Conservation (phyloP, 1,140 invertebrate genomes). For the Drosophila bocki region DNA sequence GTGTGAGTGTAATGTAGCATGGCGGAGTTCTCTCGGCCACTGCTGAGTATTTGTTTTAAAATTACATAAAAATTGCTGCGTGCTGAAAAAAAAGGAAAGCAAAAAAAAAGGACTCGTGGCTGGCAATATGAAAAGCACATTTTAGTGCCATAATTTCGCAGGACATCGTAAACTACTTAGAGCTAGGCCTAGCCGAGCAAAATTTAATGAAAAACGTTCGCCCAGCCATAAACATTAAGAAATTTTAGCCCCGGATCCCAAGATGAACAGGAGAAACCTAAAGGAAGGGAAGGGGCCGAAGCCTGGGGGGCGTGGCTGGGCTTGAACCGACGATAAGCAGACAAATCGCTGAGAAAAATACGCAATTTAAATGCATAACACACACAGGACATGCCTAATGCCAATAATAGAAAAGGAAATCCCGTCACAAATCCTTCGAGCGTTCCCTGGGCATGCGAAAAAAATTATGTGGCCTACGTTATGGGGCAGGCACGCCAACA, state of each 20-base stretch:
- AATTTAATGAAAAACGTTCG: constrained; percentile 83
- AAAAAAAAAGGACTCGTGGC: constrained; percentile 53
- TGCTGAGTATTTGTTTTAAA: constrained; percentile 73
- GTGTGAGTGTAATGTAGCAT: constrained; percentile 69
- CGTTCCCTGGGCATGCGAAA: constrained; percentile 64
- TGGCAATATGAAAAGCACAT: constrained; percentile 70
- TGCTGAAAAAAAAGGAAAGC: constrained; percentile 38
- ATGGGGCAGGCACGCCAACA: constrained; percentile 37
- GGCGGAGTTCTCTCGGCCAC: constrained; percentile 26
- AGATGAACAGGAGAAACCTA: neutral
- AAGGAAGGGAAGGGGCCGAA: neutral
- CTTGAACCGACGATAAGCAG: constrained; percentile 77
- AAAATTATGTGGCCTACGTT: constrained; percentile 77
- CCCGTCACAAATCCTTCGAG: constrained; percentile 84
- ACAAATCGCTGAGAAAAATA: constrained; percentile 85
- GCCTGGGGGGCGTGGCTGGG: constrained; percentile 25
- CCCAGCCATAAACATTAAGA: constrained; percentile 81
- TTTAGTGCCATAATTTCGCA: constrained; percentile 73
- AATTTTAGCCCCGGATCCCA: constrained; percentile 56
- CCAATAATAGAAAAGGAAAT: constrained; percentile 85
- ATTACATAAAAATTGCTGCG: constrained; percentile 76
- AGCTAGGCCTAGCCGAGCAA: constrained; percentile 58
- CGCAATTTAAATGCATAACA: constrained; percentile 85
- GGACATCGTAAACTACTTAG: constrained; percentile 76
- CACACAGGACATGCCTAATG: constrained; percentile 85